Percentiles rank a stretch among this genome's conserved stretches.
Conservation (phyloP, 1,140 invertebrate species). For the Luehdorfia chinensis region DNA sequence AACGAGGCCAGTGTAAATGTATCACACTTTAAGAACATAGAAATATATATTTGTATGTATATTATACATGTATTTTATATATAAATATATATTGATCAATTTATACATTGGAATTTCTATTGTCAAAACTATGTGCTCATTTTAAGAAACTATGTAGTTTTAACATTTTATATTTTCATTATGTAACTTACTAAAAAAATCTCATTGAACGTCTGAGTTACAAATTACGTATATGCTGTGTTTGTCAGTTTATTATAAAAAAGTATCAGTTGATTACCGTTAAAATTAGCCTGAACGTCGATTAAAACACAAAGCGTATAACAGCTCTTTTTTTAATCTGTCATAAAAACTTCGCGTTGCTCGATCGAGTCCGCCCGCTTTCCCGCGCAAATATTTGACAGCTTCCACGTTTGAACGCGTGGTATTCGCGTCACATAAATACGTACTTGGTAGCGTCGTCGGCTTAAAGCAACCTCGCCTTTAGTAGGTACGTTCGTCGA, state of each 20-base stretch:
- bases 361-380: conserved; percentile 7
- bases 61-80: no score
- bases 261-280: neutral
- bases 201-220: no score
- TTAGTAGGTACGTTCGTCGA: conserved; percentile 32
- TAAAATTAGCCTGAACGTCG: conserved; percentile 9
- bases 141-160: no score
- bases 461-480: conserved; percentile 18
- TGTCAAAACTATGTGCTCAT: no score
- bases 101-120: no score
- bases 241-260: conserved; percentile 8
- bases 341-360: conserved; percentile 2
- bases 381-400: conserved; percentile 19
- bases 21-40: no score
- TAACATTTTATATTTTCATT: no score
- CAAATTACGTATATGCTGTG: no score
- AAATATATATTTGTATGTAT: no score
- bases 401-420: conserved; percentile 7
- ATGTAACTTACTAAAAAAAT: no score
- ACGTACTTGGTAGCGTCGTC: neutral
- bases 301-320: conserved; percentile 16
- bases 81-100: no score
- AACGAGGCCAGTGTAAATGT: conserved; percentile 2
- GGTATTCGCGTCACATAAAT: conserved; percentile 6
- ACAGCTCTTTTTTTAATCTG: conserved; percentile 14